Conservation (phyloP, 2,888 invertebrate genomes). For the Microctonus brassicae region DNA sequence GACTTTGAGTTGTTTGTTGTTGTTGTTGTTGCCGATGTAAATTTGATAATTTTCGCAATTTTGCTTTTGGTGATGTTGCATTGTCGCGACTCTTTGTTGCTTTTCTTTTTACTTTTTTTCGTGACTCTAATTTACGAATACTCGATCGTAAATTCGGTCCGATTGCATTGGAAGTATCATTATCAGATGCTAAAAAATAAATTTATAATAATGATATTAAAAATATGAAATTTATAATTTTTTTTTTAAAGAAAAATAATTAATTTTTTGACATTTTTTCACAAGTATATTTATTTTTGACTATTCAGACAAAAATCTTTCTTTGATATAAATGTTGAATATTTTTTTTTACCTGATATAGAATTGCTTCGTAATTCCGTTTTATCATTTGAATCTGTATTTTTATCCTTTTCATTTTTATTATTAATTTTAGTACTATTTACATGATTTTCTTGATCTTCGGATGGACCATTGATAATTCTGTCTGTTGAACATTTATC, state of each 20-base stretch:
- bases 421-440: conserved; percentile 56
- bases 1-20: conserved; percentile 46
- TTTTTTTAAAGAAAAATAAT: no score
- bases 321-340: no score
- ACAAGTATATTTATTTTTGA: conserved; percentile 7
- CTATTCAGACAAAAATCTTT: no score
- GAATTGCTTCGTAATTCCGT: conserved; percentile 13
- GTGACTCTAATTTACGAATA: conserved; percentile 46
- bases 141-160: conserved; percentile 46
- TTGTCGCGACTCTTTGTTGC: conserved; percentile 35
- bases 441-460: conserved; percentile 66
- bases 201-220: background rate
- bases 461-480: conserved; percentile 51
- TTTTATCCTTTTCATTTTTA: conserved; percentile 18
- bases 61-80: conserved; percentile 41
- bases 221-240: no score
- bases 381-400: conserved; percentile 24
- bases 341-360: conserved; percentile 29
- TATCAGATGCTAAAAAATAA: conserved; percentile 38
- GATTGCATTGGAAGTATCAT: conserved; percentile 25
- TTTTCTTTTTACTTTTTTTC: conserved; percentile 58
- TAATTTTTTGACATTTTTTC: no score
- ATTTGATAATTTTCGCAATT: conserved; percentile 42
- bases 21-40: conserved; percentile 35
- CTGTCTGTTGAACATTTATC: conserved; percentile 46